Base-by-base conservation (phyloP, 1,140 invertebrate genomes). In the Diorhabda sublineata region DNA sequence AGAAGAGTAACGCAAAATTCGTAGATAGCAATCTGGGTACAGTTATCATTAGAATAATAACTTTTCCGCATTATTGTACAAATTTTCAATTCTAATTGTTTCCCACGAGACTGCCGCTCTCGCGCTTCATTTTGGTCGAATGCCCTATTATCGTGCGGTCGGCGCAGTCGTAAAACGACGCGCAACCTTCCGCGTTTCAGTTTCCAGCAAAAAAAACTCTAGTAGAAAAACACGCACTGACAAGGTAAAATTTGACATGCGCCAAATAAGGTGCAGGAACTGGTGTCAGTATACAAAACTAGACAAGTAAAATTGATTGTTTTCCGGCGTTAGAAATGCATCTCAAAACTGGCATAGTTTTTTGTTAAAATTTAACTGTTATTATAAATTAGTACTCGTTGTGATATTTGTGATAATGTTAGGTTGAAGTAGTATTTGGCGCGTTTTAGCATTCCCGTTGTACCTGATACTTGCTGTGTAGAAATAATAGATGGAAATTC, bases 371-470 rank as follows among this genome's bases (percentile, higher is more conserved):
- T 26, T 26, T 26, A 26, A 60, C 61, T 70, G 61, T 61, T 65
- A 11, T 69, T 57, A 68, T 69, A 68, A 57, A 66, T 69, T 68
- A 75, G 70, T 78, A 75, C 77, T 75, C 77, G 77, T 79, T 79
- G 78, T 79, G 76, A 79, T 79, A 79, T 71, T 73, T 79, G 78
- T 79, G 78, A 79, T 79, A 64, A 77, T 74, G 71, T 70, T 75
- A 76, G 73, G 68, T 71, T 77, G 76, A 73, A 74, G 66, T 70
- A 64, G 62, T 61, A 57, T 66, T 73, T 64, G 26, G 70, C 74
- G 74, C 73, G 73, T 69, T 68, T 65, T 65, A 65, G 52, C 64
- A 65, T 56, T 67, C 58, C 65, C 70, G 56, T 47, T 64, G 74
- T 75, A 75, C 74, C 75, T 78, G 69, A 71, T 62, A 71, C 58